phyloP scores from a whole-genome alignment of 2,113 vertebrate genomes.

The Pluvianellus socialis region DNA sequence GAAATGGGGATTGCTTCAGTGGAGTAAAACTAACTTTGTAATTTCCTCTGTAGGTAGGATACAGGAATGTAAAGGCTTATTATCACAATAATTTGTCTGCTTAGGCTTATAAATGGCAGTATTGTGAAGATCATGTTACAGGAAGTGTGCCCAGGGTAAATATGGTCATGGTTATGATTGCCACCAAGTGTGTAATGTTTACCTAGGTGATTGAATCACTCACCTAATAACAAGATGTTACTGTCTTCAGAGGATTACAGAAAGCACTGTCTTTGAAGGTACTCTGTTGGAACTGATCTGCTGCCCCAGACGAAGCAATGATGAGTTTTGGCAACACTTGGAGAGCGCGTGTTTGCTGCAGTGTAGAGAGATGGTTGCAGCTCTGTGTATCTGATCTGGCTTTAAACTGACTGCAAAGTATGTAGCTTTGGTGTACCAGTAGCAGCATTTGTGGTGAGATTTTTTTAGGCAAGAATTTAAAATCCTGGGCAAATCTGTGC shows the following conservation, averaged over 20 bases:
- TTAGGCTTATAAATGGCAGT: slow-evolving; percentile 41
- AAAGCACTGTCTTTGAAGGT: slow-evolving; percentile 21
- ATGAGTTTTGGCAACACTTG: not conserved
- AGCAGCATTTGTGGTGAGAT: not conserved
- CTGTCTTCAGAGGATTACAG: slow-evolving; percentile 52
- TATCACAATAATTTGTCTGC: slow-evolving; percentile 36
- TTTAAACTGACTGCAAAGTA: not conserved
- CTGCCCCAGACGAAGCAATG: not conserved
- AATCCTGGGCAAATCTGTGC: not conserved
- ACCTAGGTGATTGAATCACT: slow-evolving; percentile 59
- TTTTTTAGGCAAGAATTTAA: not conserved
- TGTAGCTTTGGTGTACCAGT: not conserved
- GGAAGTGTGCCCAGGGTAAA: slow-evolving; percentile 34
- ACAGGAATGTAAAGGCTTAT: slow-evolving; percentile 33
- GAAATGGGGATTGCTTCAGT: not conserved
- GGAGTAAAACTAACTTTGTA: slow-evolving; percentile 36
- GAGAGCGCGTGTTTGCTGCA: not conserved
- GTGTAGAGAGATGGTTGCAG: not conserved
- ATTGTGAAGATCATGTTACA: not conserved
- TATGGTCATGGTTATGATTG: slow-evolving; percentile 26
- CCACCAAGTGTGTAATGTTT: slow-evolving; percentile 64
- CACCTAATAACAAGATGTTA: slow-evolving; percentile 54
- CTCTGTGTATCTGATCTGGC: not conserved
- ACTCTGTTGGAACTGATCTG: slow-evolving; percentile 56
- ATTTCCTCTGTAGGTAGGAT: slow-evolving; percentile 53